Percentiles rank a stretch among this genome's conserved stretches.
Evolutionary conservation across 2,888 invertebrate genomes (phyloP).

Genomic region (Elysia crispata): DNA sequence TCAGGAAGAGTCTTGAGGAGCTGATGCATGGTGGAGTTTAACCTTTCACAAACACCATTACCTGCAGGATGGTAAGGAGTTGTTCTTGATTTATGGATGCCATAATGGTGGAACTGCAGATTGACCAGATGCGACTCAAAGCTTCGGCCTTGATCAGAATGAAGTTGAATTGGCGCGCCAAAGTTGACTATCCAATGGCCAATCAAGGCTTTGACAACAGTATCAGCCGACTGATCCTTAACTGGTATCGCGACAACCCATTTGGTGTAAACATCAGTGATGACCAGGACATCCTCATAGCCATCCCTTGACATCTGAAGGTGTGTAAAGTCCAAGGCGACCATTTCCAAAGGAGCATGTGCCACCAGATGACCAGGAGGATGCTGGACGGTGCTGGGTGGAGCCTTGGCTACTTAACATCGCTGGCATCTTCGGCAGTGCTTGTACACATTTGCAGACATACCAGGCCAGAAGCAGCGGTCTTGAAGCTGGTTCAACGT

Average conservation of each 20-base stretch:
- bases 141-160: constrained; percentile 55
- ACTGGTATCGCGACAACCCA: constrained; percentile 56
- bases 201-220: constrained; percentile 54
- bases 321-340: constrained; percentile 58
- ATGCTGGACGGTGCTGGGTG: constrained; percentile 24
- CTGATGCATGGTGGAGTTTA: no score
- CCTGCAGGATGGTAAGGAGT: no score
- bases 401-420: constrained; percentile 51
- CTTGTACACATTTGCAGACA: constrained; percentile 49
- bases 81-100: no score
- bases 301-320: constrained; percentile 52
- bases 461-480: constrained; percentile 57
- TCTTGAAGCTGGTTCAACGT: constrained; percentile 44
- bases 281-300: constrained; percentile 57
- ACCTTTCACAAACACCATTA: no score
- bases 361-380: constrained; percentile 49
- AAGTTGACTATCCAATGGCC: constrained; percentile 54
- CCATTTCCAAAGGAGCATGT: constrained; percentile 52
- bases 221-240: constrained; percentile 53
- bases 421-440: constrained; percentile 51
- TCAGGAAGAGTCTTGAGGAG: no score
- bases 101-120: no score
- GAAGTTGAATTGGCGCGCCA: constrained; percentile 54
- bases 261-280: constrained; percentile 59
- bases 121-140: constrained; percentile 51